Percentiles rank a stretch among this genome's conserved stretches.
phyloP scores from a whole-genome alignment of 1,140 invertebrate species.

The Stenopsyche tienmushanensis region DNA sequence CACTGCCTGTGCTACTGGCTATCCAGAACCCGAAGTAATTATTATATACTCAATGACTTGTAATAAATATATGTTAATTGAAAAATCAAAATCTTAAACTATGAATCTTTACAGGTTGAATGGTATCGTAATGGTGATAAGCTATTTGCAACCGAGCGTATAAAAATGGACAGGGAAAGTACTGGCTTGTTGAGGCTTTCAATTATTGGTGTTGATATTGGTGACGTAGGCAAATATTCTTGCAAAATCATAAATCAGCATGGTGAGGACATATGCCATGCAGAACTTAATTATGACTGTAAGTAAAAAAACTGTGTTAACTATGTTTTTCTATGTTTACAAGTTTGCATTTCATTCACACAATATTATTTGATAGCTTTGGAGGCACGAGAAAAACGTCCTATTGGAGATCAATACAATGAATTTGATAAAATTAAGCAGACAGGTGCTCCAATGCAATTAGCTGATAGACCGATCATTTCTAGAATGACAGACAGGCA shows the following conservation, averaged over 20 bases:
- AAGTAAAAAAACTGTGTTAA: constrained; percentile 46
- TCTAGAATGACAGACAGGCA: constrained; percentile 83
- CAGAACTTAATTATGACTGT: constrained; percentile 81
- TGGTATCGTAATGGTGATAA: constrained; percentile 79
- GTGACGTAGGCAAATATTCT: constrained; percentile 81
- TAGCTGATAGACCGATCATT: constrained; percentile 85
- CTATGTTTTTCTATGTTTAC: constrained; percentile 19
- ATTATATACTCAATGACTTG: not conserved
- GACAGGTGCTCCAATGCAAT: constrained; percentile 76
- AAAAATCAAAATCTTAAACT: not conserved
- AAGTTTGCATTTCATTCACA: constrained; percentile 21
- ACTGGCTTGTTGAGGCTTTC: constrained; percentile 78
- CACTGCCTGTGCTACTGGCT: constrained; percentile 83
- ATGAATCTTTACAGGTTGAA: constrained; percentile 30
- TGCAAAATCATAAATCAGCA: constrained; percentile 80
- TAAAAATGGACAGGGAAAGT: constrained; percentile 78
- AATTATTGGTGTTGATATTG: constrained; percentile 69
- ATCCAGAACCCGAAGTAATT: constrained; percentile 76
- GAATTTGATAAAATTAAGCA: constrained; percentile 83
- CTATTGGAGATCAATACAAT: constrained; percentile 76
- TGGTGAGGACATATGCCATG: constrained; percentile 80
- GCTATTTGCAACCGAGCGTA: constrained; percentile 76
- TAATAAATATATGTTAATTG: not conserved
- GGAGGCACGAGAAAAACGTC: constrained; percentile 67
- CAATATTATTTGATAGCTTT: constrained; percentile 55